Conservation (phyloP, 2,797 vertebrate genomes). For the Psittacula echo region DNA sequence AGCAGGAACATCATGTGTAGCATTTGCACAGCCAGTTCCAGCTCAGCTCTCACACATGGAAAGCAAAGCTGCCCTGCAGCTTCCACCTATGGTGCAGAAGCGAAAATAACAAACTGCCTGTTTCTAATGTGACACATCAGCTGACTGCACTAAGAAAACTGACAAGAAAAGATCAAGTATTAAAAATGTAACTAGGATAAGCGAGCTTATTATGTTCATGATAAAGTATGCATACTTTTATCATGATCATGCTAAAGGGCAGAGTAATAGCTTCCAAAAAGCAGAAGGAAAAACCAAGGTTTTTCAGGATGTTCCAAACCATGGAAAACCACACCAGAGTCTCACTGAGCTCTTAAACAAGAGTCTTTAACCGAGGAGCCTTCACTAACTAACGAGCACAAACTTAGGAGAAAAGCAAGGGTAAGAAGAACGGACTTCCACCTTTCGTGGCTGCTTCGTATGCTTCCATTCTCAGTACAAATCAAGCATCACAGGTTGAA, state of each 20-base stretch:
- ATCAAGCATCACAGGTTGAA: constrained; percentile 17
- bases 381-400: not conserved
- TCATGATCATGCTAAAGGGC: not conserved
- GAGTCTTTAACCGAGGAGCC: not conserved
- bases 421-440: not conserved
- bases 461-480: not conserved
- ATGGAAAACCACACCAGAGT: not conserved
- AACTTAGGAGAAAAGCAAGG: not conserved
- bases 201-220: not conserved
- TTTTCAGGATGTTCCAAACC: not conserved
- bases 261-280: not conserved
- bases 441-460: not conserved
- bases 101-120: not conserved
- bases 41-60: not conserved
- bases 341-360: not conserved
- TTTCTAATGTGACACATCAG: not conserved
- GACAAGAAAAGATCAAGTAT: not conserved
- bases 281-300: not conserved
- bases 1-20: not conserved
- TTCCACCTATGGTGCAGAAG: not conserved
- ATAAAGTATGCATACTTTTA: not conserved
- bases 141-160: not conserved
- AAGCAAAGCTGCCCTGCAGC: not conserved
- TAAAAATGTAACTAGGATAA: not conserved
- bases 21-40: not conserved